These are phyloP conservation scores for Lampris megalopsis DNA, from an alignment of 2,113 vertebrate genomes.

Conservation along the genomic window DNA sequence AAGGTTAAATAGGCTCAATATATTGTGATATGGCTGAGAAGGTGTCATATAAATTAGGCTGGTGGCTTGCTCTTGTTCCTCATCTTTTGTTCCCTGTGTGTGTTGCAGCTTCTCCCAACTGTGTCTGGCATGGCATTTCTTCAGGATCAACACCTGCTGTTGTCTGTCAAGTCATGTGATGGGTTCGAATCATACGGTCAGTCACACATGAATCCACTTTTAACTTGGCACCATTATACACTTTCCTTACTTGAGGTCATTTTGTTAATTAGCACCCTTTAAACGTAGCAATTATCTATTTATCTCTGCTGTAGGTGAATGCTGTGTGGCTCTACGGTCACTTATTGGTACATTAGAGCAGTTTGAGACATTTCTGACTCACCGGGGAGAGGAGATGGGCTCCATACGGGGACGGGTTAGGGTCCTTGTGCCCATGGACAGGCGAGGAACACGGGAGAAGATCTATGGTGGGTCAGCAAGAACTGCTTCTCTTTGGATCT, in stretches of 20 bases:
- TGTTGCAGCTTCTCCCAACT: slow-evolving; percentile 83
- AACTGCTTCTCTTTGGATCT: neutral
- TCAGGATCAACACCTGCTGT: slow-evolving; percentile 87
- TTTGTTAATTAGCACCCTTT: neutral
- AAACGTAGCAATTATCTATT: neutral
- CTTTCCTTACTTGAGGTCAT: neutral
- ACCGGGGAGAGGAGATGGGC: slow-evolving; percentile 89
- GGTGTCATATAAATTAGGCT: neutral
- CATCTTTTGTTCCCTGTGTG: neutral
- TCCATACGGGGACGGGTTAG: slow-evolving; percentile 86
- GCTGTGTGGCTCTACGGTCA: slow-evolving; percentile 80
- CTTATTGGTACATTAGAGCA: slow-evolving; percentile 74
- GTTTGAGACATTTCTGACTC: slow-evolving; percentile 89
- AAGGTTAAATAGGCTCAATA: slow-evolving; percentile 75
- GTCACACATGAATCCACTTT: slow-evolving; percentile 14
- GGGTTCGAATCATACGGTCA: slow-evolving; percentile 91
- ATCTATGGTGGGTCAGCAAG: slow-evolving; percentile 81
- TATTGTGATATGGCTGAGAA: neutral
- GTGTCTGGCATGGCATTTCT: slow-evolving; percentile 86
- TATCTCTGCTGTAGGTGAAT: slow-evolving; percentile 81
- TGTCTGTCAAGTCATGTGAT: slow-evolving; percentile 89
- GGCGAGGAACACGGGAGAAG: slow-evolving; percentile 75
- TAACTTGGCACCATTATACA: neutral
- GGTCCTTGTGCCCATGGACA: slow-evolving; percentile 81
- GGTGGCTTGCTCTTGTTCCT: neutral